phyloP scores from a whole-genome alignment of 2,888 invertebrate genomes.

The Conops quadrifasciatus region DNA sequence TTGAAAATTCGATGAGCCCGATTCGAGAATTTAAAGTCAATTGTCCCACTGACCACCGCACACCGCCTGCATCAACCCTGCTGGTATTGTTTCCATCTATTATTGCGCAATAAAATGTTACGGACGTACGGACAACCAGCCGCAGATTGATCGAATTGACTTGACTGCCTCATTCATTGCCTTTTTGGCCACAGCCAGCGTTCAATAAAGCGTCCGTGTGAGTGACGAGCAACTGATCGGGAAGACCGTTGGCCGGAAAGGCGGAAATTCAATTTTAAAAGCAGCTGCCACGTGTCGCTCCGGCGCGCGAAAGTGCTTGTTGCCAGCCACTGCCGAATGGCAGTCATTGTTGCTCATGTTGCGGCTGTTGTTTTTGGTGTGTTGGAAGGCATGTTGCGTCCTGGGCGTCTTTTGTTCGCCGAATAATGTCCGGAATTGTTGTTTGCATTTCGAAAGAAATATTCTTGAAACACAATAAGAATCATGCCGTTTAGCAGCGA shows the following conservation, averaged over 20 bases:
- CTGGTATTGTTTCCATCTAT: background rate
- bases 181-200: constrained; percentile 9
- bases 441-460: constrained; percentile 26
- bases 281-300: constrained; percentile 65
- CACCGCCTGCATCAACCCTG: too few relatives aligned
- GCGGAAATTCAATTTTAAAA: constrained; percentile 65
- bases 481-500: background rate
- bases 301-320: constrained; percentile 62
- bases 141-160: constrained; percentile 20
- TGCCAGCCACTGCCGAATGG: constrained; percentile 25
- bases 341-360: constrained; percentile 13
- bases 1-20: too few relatives aligned
- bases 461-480: background rate
- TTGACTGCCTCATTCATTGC: background rate
- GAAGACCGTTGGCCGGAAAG: constrained; percentile 31
- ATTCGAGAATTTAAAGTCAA: too few relatives aligned
- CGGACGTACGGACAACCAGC: constrained; percentile 2
- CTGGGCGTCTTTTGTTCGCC: constrained; percentile 12
- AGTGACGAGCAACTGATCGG: background rate
- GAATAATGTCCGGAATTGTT: constrained; percentile 17
- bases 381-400: constrained; percentile 32
- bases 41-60: too few relatives aligned
- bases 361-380: constrained; percentile 34
- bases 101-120: constrained; percentile 13
- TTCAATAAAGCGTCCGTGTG: background rate